Base-by-base conservation (phyloP, 2,888 invertebrate genomes). In the Tillus elongatus region DNA sequence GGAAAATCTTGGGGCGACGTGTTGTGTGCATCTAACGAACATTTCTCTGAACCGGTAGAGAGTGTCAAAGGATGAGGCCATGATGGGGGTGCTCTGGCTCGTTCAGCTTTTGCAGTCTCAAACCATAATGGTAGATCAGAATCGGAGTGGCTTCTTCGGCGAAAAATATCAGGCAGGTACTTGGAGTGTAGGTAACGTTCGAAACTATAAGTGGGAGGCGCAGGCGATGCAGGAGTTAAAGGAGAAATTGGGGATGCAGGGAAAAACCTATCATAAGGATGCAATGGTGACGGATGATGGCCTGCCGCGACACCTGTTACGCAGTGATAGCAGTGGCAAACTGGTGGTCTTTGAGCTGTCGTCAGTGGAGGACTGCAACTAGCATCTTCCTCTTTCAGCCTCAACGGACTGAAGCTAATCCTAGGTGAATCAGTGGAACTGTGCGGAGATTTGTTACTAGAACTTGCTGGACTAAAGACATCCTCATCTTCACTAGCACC, bases 1-100 rank as follows among this genome's bases (percentile, higher is more conserved):
- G 91, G 91, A 2, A 77, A 82, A 44, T 90, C 89, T 57, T 89
- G 88, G 0, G 80, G 80, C 32, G 79, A 73, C 10, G 67, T 62
- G 15, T 60, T 55, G 36, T 70, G 69, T 13, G 72, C 70, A 47
- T 75, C 75, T 14, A 72, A 50, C 4, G 71, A 72, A 3, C 71
- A 69, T 40, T 68, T 67, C 26, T 63, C 53, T 2, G 62, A 62
- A 13, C 49, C 43, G 37, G 62, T 63, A 13, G 66, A 51, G 6
- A 61, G 42, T 1, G 61, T 54, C 2, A 64, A 46, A 1, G 62
- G 64, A 46, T 62, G 61, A 3, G 63, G 48, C 64, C 64, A 49
- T 51, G 54, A 41, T 50, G 68, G 43, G 44, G 58, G 44, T 47
- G 63, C 50, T 53, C 56, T 49, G 44, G 62, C 44, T 55, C 59